These are phyloP conservation scores for Nothobranchius kuhntae DNA, from an alignment of 2,113 vertebrate species.

Conservation along the genomic window DNA sequence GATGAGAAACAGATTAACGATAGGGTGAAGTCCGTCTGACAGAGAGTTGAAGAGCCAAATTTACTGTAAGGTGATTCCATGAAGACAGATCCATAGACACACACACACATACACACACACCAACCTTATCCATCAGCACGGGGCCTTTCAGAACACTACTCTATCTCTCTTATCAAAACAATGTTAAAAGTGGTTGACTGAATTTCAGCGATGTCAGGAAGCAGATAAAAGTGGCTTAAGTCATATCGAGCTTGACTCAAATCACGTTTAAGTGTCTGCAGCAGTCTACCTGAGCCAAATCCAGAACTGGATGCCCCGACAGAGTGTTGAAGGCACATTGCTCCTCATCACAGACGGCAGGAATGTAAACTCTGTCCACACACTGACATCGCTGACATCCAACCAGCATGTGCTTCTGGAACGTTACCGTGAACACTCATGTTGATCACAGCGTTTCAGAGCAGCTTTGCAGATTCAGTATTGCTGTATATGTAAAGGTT, in stretches of 20 bases:
- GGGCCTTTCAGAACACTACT: constrained; percentile 63
- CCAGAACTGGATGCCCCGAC: constrained; percentile 11
- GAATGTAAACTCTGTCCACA: constrained; percentile 59
- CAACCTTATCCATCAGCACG: constrained; percentile 64
- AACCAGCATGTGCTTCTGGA: constrained; percentile 2
- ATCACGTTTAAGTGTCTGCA: constrained; percentile 24
- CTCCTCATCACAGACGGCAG: constrained; percentile 35
- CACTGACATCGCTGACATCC: constrained; percentile 26
- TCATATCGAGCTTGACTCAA: constrained; percentile 27
- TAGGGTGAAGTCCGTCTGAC: constrained; percentile 28
- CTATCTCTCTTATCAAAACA: constrained; percentile 69
- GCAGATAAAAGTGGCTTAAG: constrained; percentile 41
- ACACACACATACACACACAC: constrained; percentile 46
- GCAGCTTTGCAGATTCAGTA: no score
- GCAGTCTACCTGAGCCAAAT: constrained; percentile 7
- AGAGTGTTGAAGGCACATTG: constrained; percentile 40
- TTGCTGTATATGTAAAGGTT: no score
- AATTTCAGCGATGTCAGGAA: constrained; percentile 58
- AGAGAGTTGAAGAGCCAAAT: constrained; percentile 44
- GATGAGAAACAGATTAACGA: constrained; percentile 33
- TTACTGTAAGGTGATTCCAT: constrained; percentile 50
- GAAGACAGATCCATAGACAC: background rate
- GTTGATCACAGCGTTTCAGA: no score
- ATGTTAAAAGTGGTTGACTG: constrained; percentile 51
- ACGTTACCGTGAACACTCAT: background rate